A percentile compares a stretch with the other conserved stretches of the same genome.
Evolutionary conservation across 2,113 vertebrate species (phyloP).

Genomic region (Ahaetulla prasina): DNA sequence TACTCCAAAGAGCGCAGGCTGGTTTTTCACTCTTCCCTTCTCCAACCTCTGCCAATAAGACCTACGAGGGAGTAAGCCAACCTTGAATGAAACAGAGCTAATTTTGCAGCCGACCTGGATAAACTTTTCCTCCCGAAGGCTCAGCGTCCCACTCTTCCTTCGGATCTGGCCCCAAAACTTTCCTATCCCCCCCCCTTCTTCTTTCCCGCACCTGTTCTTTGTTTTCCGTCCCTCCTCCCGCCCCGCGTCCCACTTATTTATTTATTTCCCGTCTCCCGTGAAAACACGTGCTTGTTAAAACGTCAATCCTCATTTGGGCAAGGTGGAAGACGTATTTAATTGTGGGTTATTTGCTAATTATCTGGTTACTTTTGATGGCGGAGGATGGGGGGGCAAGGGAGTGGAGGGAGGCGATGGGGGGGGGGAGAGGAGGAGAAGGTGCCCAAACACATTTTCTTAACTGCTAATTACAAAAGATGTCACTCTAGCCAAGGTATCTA

Average conservation of each 20-base stretch:
- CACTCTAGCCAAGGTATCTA: conserved; percentile 40
- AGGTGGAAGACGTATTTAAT: conserved; percentile 27
- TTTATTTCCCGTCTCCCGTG: background rate
- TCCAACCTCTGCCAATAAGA: background rate
- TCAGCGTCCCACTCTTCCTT: background rate
- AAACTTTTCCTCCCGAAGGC: background rate
- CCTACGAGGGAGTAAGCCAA: background rate
- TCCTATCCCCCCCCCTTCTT: background rate
- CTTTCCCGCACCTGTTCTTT: background rate
- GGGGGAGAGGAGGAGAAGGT: background rate
- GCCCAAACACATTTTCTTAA: conserved; percentile 8
- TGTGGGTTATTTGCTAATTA: conserved; percentile 48
- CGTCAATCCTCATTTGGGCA: conserved; percentile 23
- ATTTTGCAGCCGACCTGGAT: background rate
- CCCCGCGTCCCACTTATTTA: background rate
- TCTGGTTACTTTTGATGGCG: conserved; percentile 36
- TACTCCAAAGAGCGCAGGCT: background rate
- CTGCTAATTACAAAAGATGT: conserved; percentile 54
- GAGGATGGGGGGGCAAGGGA: background rate
- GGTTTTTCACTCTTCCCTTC: background rate
- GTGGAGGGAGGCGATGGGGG: background rate
- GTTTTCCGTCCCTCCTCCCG: background rate
- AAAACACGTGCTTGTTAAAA: conserved; percentile 22
- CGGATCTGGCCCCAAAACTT: background rate
- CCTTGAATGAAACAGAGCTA: background rate